Evolutionary conservation across 2,888 invertebrate genomes (phyloP), one percentile per base, ranked within the genome.

Genomic region (Drosophila mimica): DNA sequence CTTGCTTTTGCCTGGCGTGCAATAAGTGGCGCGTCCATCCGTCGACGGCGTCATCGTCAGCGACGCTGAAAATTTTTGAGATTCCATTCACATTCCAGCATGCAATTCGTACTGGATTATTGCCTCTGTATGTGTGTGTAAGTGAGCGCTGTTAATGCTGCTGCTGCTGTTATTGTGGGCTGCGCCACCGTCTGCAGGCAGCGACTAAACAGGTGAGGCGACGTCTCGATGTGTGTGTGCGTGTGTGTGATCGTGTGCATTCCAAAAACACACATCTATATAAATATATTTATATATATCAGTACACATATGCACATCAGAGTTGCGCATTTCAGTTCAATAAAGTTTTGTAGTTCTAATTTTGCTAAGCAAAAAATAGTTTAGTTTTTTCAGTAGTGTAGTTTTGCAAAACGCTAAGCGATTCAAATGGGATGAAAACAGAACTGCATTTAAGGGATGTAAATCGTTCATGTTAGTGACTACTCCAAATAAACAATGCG

Each of bases 11-110:
- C 59, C 68, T 74, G 82, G 74, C 74, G 82, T 78, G 82, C 79
- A 78, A 78, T 78, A 82, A 68, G 70, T 78, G 81, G 72, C 76
- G 83, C 70, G 56, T 38, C 8, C 38, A 28, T 56, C 28, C 28
- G 56, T 13, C 64, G 49, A 65, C 88, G 89, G 88, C 89, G 90
- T 89, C 85, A 88, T 78, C 85, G 85, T 83, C 90, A 85, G 86
- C 90, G 89, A 90, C 88, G 91, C 80, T 86, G 83, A 89, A 92
- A 92, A 92, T 91, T 85, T 77, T 89, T 92, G 74, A 81, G 91
- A 92, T 92, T 92, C 92, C 92, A 92, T 92, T 92, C 92, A 91
- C 92, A 92, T 92, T 92, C 92, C 91, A 91, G 87, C 92, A 91
- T 91, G 92, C 92, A 92, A 91, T 91, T 89, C 84, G 81, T 78